A percentile compares a stretch with the other conserved stretches of the same genome.
Evolutionary conservation across 1,140 invertebrate species (phyloP).

Genomic region (Zaprionus africanus): DNA sequence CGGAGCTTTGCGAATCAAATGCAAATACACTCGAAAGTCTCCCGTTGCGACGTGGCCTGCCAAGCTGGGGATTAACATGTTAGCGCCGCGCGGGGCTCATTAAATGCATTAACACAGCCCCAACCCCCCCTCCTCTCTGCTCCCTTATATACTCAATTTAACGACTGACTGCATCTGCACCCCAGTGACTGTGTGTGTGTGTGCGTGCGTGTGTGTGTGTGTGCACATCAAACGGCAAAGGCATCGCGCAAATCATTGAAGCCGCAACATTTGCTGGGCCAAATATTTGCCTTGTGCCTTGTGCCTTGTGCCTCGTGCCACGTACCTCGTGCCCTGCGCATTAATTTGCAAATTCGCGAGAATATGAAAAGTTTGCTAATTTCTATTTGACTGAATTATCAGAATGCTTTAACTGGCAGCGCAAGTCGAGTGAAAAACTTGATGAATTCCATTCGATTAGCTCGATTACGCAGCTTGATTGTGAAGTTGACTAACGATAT

Average conservation of each 20-base stretch:
- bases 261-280: constrained; percentile 14
- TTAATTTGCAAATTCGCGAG: not conserved
- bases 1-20: constrained; percentile 32
- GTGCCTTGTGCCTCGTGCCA: not conserved
- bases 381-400: not conserved
- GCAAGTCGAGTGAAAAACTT: not conserved
- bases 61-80: constrained; percentile 71
- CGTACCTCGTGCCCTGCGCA: not conserved
- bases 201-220: constrained; percentile 20
- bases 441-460: not conserved
- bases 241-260: constrained; percentile 30
- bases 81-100: constrained; percentile 74
- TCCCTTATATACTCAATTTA: constrained; percentile 23
- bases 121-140: not conserved
- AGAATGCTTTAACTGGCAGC: not conserved
- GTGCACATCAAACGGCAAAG: constrained; percentile 71
- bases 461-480: no score
- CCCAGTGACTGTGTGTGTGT: constrained; percentile 42
- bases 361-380: not conserved
- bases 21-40: constrained; percentile 33
- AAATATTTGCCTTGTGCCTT: constrained; percentile 7
- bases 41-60: constrained; percentile 17
- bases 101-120: constrained; percentile 59
- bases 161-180: constrained; percentile 61
- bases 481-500: no score